Evolutionary conservation across 2,797 vertebrate species (phyloP), one percentile per base, ranked within the genome.

Genomic region (Aulostomus chinensis): DNA sequence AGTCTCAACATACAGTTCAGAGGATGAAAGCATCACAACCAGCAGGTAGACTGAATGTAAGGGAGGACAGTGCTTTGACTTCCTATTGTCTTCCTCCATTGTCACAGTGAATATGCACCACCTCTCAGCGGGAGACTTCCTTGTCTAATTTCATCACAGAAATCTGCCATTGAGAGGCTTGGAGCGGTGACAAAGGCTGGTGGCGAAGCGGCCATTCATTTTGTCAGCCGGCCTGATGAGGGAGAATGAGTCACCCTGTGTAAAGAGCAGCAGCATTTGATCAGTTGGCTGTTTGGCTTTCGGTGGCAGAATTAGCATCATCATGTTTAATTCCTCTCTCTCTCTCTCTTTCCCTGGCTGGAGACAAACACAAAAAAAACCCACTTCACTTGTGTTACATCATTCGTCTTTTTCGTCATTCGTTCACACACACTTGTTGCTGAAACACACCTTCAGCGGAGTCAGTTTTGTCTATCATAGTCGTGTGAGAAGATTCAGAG

Each of bases 21-120:
- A n/a, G n/a, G n/a, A n/a, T n/a, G n/a, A n/a, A n/a, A n/a, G n/a
- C n/a, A n/a, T n/a, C n/a, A 17, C 3, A 3, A 21, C 25, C 45
- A 9, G 7, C 18, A 17, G 28, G 51, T 16, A 58, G 28, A 29
- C 9, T 42, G 18, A 52, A 45, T 9, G 7, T 46, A 20, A 47
- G 28, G 53, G 48, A 58, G 20, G 24, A 32, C n/a, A 24, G 42
- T 9, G 7, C 6, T 41, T 31, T 11, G 5, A 40, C 48, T 40
- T 65, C 30, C 13, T 35, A 16, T 49, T 37, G 14, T 28, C 38
- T 14, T 12, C 37, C 20, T 8, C 25, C 28, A 24, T 29, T 51
- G 42, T 66, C 60, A 43, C 7, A 34, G 40, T 31, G 75, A 45
- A 47, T 42, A 14, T 83, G 76, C 59, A 73, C 83, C 84, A 86